Conservation (phyloP, 1,140 invertebrate genomes). For the Drosophila arawakana region DNA sequence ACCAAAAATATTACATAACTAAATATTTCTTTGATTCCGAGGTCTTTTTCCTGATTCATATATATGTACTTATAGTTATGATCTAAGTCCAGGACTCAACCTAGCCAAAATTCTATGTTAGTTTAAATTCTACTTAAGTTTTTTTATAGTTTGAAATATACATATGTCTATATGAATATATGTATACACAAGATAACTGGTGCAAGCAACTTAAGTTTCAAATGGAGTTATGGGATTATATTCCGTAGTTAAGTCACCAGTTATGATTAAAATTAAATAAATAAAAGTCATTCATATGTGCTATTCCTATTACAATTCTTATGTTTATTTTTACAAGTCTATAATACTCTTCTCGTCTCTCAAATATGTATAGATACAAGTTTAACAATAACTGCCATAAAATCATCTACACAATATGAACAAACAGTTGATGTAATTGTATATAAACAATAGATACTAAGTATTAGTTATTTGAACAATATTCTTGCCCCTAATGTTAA, state of each 20-base stretch:
- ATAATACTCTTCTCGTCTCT: neutral
- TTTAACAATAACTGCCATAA: conserved; percentile 35
- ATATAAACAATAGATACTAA: conserved; percentile 10
- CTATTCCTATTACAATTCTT: conserved; percentile 37
- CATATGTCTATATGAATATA: neutral
- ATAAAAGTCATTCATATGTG: conserved; percentile 29
- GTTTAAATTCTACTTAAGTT: conserved; percentile 11
- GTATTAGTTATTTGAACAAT: conserved; percentile 22
- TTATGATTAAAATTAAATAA: conserved; percentile 5
- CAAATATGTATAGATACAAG: conserved; percentile 4
- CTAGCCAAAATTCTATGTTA: conserved; percentile 14
- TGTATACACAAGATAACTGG: conserved; percentile 5
- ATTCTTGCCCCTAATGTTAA: conserved; percentile 15
- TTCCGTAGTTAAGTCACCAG: conserved; percentile 5
- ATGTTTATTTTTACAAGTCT: conserved; percentile 23
- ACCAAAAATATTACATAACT: conserved; percentile 12
- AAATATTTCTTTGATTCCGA: conserved; percentile 16
- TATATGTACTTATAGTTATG: conserved; percentile 5
- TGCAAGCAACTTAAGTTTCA: conserved; percentile 1
- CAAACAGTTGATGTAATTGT: conserved; percentile 18
- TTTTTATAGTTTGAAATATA: neutral
- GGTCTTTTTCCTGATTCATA: conserved; percentile 21
- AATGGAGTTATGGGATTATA: neutral
- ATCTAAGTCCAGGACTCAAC: conserved; percentile 6
- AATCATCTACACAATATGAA: conserved; percentile 19